Base-by-base conservation (phyloP, 2,797 vertebrate genomes). In the Chelmon rostratus region DNA sequence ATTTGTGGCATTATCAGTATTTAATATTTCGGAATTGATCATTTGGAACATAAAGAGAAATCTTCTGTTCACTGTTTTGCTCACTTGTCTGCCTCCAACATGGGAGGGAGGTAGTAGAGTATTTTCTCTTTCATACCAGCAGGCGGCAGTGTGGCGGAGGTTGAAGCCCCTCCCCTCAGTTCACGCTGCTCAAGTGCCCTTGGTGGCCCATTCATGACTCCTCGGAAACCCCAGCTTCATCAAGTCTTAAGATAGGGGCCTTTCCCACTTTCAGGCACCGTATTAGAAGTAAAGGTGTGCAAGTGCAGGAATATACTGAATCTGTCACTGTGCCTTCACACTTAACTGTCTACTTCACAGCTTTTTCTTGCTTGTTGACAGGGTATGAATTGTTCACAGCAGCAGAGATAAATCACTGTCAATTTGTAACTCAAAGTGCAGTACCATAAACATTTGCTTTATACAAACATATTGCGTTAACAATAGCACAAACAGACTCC, bases 111-210 rank as follows among this genome's bases (percentile, higher is more conserved):
- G 35, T 50, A 3, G n/a, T 21, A 2, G 5, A 23, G 44, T 65
- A 25, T 18, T 40, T 78, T 11, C 56, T 59, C 16, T 53, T 31
- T 49, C 3, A 2, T 37, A 69, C 76, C 93, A 92, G 78, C 78
- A 91, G 92, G 73, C 3, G 83, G 90, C 83, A 65, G 23, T 86
- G 61, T 83, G 31, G 6, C 18, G 19, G 49, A 76, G 13, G 1
- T 21, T 77, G 63, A 83, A 79, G 71, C 85, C 53, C 74, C 86
- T 66, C 81, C 84, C 72, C 47, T 73, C 11, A 37, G 16, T 31
- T 53, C 50, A 61, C 76, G 52, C 49, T 4, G 13, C 57, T 66
- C 8, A 21, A 53, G 13, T 44, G 8, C 18, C 52, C 18, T 49
- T 57, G 2, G 7, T 84, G 83, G 76, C 6, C 8, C 73, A 10